Evolutionary conservation across 2,888 invertebrate species (phyloP).

Genomic region (Hylaea fasciaria): DNA sequence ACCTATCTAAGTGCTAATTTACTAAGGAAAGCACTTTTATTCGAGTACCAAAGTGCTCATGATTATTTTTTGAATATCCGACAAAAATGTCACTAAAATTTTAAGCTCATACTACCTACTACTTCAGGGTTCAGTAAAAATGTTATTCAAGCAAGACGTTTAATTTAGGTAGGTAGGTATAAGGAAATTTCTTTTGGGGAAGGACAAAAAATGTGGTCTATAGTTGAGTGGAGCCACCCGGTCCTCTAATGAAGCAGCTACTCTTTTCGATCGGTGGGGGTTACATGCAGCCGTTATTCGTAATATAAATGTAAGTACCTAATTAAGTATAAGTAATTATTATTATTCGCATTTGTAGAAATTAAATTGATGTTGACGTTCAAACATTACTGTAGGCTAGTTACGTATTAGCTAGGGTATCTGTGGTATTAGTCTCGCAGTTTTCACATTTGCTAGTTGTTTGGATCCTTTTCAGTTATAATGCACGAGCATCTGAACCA

Average conservation of each 20-base stretch:
- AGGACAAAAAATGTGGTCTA: conserved; percentile 71
- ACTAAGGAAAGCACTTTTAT: background rate
- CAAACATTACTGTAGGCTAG: no score
- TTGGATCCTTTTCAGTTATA: no score
- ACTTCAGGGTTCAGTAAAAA: background rate
- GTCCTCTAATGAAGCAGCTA: conserved; percentile 77
- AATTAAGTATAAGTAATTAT: no score
- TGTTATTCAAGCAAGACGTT: conserved; percentile 12
- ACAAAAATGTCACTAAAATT: conserved; percentile 6
- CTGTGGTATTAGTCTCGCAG: no score
- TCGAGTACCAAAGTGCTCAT: background rate
- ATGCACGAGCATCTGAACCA: background rate
- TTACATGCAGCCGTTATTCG: conserved; percentile 52
- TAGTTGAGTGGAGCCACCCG: conserved; percentile 66
- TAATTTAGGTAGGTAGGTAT: conserved; percentile 39
- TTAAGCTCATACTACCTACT: background rate
- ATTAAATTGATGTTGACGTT: no score
- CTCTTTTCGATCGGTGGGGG: conserved; percentile 48
- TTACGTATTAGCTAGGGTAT: no score
- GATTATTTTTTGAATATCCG: background rate
- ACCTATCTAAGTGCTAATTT: background rate
- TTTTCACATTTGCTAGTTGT: no score
- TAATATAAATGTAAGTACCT: no score
- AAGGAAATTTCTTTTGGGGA: conserved; percentile 56
- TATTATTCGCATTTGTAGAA: no score